Base-by-base conservation (phyloP, 2,797 vertebrate species). In the Hyperoplus immaculatus region DNA sequence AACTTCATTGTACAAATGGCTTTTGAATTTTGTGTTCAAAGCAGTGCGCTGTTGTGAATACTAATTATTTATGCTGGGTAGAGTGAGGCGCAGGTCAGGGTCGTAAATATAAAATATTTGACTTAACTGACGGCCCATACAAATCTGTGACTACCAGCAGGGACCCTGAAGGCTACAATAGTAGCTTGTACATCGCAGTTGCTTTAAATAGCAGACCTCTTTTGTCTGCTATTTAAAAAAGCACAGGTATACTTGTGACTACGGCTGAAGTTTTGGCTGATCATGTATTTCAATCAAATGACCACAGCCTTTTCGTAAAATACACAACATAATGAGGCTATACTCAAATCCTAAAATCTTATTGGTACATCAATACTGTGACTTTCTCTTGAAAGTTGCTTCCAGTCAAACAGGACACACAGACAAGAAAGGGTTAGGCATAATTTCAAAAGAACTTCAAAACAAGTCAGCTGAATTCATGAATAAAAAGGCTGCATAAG, bases 21-120 rank as follows among this genome's bases (percentile, higher is more conserved):
- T 81, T 90, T 87, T 84, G 70, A 90, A 90, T 89, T 87, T 68
- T 87, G 80, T 84, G 71, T 73, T 81, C 63, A 50, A 87, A 84
- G 89, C 87, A 92, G 78, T 78, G 87, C 56, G 70, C 69, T 51
- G 63, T 67, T 49, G 58, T 69, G 75, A 62, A 83, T 79, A 66
- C 55, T 56, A 80, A 81, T 78, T 77, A 81, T 80, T 54, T 87
- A 45, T 78, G 72, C 43, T 45, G n/a, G 64, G 49, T 65, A n/a
- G 47, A 74, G 38, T 39, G 49, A 53, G 46, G 42, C 61, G 54
- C n/a, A 54, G 70, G 75, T 78, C 69, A 67, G 54, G 68, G 68
- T 56, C 68, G 12, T 46, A 39, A 59, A 72, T 83, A 16, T 69
- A 65, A 59, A 51, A 53, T 14, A 12, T 39, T 58, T 66, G 0